These are phyloP conservation scores for Poeciliopsis gracilis DNA, from an alignment of 2,797 vertebrate species.

Conservation along the genomic window DNA sequence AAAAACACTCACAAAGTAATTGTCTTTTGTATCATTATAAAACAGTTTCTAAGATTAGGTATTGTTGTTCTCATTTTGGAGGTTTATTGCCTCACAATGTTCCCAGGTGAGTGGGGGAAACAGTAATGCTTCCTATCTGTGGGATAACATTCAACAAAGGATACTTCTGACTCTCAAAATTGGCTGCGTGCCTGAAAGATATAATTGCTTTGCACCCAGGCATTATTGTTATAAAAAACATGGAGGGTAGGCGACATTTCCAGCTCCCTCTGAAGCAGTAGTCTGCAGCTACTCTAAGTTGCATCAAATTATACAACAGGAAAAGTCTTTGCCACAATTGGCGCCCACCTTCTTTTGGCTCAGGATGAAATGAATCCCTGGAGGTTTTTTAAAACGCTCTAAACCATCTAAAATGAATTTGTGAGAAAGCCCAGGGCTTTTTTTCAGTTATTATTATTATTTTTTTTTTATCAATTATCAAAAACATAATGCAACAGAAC, in stretches of 20 bases:
- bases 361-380: background rate
- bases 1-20: background rate
- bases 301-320: background rate
- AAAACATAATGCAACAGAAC: too few species aligned
- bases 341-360: background rate
- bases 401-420: background rate
- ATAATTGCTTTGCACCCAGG: background rate
- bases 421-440: background rate
- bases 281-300: background rate
- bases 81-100: background rate
- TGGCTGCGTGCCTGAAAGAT: background rate
- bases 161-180: conserved; percentile 2
- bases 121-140: background rate
- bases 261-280: background rate
- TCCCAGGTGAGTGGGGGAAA: background rate
- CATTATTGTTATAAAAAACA: background rate
- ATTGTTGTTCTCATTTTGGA: background rate
- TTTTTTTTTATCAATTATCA: too few species aligned
- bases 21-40: background rate
- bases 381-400: background rate
- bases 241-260: background rate
- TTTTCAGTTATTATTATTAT: too few species aligned
- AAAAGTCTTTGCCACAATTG: background rate
- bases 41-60: background rate
- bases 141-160: background rate